These are phyloP conservation scores for Plagodis dolabraria DNA, from an alignment of 2,888 invertebrate species.

Conservation along the genomic window DNA sequence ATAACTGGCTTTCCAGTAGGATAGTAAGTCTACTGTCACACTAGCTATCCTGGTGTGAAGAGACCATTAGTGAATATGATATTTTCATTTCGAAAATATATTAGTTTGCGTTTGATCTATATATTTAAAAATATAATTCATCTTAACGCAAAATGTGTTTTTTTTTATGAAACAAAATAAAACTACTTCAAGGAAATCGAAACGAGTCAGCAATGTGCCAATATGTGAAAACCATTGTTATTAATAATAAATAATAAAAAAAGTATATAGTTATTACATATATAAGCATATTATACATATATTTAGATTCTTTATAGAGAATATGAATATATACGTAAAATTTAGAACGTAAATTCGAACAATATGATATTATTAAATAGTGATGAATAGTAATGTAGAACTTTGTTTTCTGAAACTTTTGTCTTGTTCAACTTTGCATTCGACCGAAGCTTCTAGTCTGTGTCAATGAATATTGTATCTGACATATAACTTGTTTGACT, in stretches of 20 bases:
- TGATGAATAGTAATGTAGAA: conserved; percentile 35
- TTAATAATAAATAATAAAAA: conserved; percentile 59
- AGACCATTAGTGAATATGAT: conserved; percentile 11
- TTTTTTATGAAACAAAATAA: conserved; percentile 20
- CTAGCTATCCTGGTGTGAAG: conserved; percentile 15
- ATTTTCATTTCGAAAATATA: conserved; percentile 27
- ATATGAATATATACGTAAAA: conserved; percentile 42
- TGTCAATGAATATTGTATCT: too few species aligned
- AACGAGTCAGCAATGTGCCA: conserved; percentile 76
- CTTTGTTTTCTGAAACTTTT: conserved; percentile 18
- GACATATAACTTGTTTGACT: too few species aligned
- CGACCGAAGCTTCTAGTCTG: too few species aligned
- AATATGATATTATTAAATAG: conserved; percentile 37
- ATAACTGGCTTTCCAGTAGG: conserved; percentile 11
- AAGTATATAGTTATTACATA: conserved; percentile 75
- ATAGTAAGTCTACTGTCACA: conserved; percentile 7
- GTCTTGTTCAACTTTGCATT: not conserved
- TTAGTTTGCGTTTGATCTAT: conserved; percentile 70
- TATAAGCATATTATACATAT: conserved; percentile 66
- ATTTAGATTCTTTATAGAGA: conserved; percentile 49
- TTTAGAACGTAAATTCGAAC: conserved; percentile 33
- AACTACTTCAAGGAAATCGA: conserved; percentile 55
- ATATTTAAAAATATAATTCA: conserved; percentile 73
- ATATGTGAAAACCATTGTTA: conserved; percentile 72
- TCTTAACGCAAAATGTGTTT: conserved; percentile 57